Conservation (phyloP, 2,113 vertebrate species). For the Gobio gobio region DNA sequence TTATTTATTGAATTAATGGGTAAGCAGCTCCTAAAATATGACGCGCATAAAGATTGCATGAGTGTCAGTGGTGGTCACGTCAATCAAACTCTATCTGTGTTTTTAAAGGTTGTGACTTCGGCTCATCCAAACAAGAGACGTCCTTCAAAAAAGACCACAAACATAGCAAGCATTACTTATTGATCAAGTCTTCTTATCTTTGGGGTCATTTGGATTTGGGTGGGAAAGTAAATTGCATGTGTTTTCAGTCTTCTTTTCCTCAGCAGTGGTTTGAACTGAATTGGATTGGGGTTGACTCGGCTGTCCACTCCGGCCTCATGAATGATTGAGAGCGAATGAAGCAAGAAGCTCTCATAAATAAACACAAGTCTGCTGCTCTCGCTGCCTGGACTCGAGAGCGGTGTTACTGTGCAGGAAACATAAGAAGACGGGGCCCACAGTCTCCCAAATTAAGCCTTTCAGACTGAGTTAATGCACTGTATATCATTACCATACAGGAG, state of each 20-base stretch:
- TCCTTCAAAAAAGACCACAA: conserved; percentile 4
- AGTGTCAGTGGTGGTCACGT: conserved; percentile 39
- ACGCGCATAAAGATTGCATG: conserved; percentile 54
- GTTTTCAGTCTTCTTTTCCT: conserved; percentile 32
- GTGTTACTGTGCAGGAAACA: conserved; percentile 66
- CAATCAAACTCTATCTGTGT: conserved; percentile 42
- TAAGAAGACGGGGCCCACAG: conserved; percentile 61
- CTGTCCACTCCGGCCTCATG: conserved; percentile 73
- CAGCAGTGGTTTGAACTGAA: conserved; percentile 57
- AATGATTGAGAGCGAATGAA: conserved; percentile 76
- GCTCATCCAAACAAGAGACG: neutral
- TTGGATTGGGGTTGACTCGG: conserved; percentile 70
- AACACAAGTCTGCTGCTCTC: conserved; percentile 73
- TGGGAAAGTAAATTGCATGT: conserved; percentile 15
- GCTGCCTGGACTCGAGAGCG: conserved; percentile 61
- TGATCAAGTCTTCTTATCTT: conserved; percentile 43
- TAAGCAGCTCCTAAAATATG: conserved; percentile 57
- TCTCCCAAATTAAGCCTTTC: conserved; percentile 72
- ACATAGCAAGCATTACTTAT: conserved; percentile 13
- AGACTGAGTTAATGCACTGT: conserved; percentile 67
- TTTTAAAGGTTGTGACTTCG: conserved; percentile 32
- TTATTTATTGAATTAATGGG: conserved; percentile 56
- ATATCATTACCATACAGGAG: conserved; percentile 64
- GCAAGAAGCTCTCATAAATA: conserved; percentile 79
- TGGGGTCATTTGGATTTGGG: conserved; percentile 28